Evolutionary conservation across 92 coral and sea anemone genomes (phyloP).

Genomic region (Palythoa grandis): DNA sequence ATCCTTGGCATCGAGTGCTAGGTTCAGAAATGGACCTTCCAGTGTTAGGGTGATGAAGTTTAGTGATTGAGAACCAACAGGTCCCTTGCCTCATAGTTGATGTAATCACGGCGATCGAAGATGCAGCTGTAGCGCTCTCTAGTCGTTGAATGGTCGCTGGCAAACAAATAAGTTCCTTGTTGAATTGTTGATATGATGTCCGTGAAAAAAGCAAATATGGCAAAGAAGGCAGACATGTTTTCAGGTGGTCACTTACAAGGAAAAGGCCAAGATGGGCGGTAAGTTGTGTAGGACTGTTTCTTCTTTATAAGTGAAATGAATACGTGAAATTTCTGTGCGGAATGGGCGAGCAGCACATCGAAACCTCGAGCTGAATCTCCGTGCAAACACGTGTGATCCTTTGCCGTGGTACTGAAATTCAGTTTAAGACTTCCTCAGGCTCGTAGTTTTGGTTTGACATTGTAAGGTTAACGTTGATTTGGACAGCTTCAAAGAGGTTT

Average conservation of each 20-base stretch:
- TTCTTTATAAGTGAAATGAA: background rate
- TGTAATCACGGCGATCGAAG: conserved; percentile 30
- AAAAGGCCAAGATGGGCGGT: conserved; percentile 20
- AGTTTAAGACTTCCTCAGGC: background rate
- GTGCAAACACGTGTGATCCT: conserved; percentile 33
- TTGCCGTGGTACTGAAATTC: background rate
- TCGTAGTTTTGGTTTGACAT: background rate
- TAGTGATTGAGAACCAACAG: background rate
- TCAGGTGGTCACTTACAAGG: background rate
- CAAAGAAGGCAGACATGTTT: conserved; percentile 14
- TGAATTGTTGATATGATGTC: conserved; percentile 10
- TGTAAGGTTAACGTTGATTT: conserved; percentile 10
- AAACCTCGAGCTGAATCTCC: background rate
- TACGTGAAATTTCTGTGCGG: conserved; percentile 37
- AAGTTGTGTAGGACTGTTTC: conserved; percentile 2
- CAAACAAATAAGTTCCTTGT: conserved; percentile 14
- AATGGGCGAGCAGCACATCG: conserved; percentile 3
- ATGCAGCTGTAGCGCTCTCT: conserved; percentile 22
- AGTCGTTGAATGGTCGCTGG: conserved; percentile 3
- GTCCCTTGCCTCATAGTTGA: conserved; percentile 19
- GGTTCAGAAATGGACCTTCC: conserved; percentile 19
- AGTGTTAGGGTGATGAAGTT: background rate
- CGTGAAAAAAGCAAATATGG: conserved; percentile 27
- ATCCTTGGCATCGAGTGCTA: background rate
- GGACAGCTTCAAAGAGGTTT: background rate